A percentile compares a stretch with the other conserved stretches of the same genome.
Conservation (phyloP, 2,888 invertebrate species). For the Nematopogon swammerdamellus region DNA sequence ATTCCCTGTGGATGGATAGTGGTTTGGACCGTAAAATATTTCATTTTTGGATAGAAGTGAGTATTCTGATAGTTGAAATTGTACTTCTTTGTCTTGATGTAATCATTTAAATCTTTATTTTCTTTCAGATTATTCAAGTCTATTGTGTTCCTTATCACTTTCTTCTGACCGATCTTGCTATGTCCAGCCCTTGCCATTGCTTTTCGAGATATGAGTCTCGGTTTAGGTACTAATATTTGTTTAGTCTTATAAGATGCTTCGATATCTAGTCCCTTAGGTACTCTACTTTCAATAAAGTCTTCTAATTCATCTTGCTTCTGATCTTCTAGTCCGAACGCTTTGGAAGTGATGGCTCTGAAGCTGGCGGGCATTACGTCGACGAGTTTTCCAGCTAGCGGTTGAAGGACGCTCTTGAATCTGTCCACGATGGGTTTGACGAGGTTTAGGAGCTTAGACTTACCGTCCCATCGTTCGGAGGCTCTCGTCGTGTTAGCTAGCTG, state of each 20-base stretch:
- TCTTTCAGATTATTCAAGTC: slow-evolving; percentile 37
- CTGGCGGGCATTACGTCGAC: slow-evolving; percentile 41
- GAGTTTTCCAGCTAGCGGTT: slow-evolving; percentile 40
- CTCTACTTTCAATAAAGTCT: not conserved
- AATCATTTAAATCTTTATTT: slow-evolving; percentile 44
- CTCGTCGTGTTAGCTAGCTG: slow-evolving; percentile 38
- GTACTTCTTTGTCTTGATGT: slow-evolving; percentile 45
- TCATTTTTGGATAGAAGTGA: slow-evolving; percentile 41
- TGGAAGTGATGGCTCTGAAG: slow-evolving; percentile 38
- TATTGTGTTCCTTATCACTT: slow-evolving; percentile 36
- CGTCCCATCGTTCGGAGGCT: slow-evolving; percentile 50
- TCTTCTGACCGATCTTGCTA: slow-evolving; percentile 30
- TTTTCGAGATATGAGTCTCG: slow-evolving; percentile 40
- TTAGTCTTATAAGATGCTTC: slow-evolving; percentile 21
- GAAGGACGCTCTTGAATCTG: slow-evolving; percentile 31
- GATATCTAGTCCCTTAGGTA: not conserved
- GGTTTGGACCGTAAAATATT: slow-evolving; percentile 38
- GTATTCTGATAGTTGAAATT: slow-evolving; percentile 43
- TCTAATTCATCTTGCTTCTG: not conserved
- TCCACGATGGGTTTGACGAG: slow-evolving; percentile 42
- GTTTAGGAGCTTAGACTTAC: slow-evolving; percentile 48
- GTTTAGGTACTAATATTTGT: slow-evolving; percentile 40
- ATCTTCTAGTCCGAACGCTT: slow-evolving; percentile 13
- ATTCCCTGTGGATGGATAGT: no score
- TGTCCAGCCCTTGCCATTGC: slow-evolving; percentile 29